phyloP scores from a whole-genome alignment of 37 sponge, comb jelly and placozoan genomes.

The Halichondria panicea region DNA sequence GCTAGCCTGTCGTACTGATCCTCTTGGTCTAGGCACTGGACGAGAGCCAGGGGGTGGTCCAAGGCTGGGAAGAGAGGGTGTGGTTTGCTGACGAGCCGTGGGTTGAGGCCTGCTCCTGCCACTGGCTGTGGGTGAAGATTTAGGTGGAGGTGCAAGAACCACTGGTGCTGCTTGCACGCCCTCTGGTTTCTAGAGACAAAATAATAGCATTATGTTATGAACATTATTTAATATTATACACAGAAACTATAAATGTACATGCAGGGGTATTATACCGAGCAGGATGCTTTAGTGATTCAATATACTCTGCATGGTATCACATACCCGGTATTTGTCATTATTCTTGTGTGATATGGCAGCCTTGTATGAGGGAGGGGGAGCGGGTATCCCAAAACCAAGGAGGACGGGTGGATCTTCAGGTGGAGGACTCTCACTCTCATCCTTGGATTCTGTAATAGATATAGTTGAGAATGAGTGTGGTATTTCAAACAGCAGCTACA shows the following conservation, averaged over 20 bases:
- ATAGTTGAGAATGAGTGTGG: too few relatives aligned
- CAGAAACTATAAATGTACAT: too few relatives aligned
- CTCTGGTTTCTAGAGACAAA: not conserved
- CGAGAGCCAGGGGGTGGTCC: not conserved
- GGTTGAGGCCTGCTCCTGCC: not conserved
- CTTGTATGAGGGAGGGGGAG: conserved; percentile 35
- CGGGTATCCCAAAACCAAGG: conserved; percentile 26
- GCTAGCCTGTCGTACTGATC: not conserved
- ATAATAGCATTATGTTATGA: not conserved
- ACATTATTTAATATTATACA: not conserved
- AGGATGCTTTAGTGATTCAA: not conserved
- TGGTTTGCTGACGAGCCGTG: not conserved
- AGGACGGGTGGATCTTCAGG: conserved; percentile 8
- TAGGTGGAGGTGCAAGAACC: not conserved
- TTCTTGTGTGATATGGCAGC: conserved; percentile 18
- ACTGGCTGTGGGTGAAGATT: not conserved
- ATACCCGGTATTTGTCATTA: conserved; percentile 2
- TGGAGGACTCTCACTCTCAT: too few relatives aligned
- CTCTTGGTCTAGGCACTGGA: not conserved
- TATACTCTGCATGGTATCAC: not conserved
- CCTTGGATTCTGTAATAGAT: too few relatives aligned
- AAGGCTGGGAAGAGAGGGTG: not conserved
- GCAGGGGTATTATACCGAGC: not conserved
- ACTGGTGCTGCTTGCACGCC: not conserved
- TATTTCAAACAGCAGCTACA: too few relatives aligned